phyloP scores from a whole-genome alignment of 2,797 vertebrate genomes.

The Betta splendens region DNA sequence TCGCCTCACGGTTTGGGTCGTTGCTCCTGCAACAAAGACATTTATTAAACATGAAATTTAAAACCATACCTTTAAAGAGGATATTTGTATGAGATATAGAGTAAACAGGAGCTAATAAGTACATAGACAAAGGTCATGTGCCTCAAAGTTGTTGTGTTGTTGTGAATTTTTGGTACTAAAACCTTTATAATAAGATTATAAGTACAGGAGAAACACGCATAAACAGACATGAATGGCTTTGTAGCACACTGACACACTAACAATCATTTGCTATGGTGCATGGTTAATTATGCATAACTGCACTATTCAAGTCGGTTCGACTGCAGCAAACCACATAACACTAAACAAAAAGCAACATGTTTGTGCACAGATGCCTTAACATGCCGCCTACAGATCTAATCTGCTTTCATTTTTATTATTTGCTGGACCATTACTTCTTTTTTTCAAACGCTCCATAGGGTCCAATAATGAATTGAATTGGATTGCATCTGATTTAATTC shows the following conservation, averaged over 20 bases:
- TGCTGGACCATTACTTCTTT: slow-evolving; percentile 20
- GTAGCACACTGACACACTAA: too few species aligned
- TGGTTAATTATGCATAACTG: neutral
- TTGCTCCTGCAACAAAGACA: slow-evolving; percentile 8
- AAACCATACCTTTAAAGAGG: neutral
- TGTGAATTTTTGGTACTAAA: too few species aligned
- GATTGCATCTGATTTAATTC: slow-evolving; percentile 65
- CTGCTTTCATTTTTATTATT: too few species aligned
- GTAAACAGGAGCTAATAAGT: neutral
- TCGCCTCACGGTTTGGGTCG: neutral
- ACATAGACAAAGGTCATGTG: neutral
- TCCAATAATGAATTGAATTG: slow-evolving; percentile 53
- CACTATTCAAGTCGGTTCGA: neutral
- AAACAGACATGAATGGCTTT: too few species aligned
- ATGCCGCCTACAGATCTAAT: neutral
- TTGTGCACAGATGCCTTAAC: neutral
- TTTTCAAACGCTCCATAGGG: slow-evolving; percentile 34
- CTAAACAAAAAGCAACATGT: neutral
- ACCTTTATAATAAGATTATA: too few species aligned
- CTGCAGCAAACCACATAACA: neutral
- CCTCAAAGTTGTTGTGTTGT: too few species aligned
- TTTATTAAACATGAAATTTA: neutral
- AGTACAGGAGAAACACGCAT: too few species aligned
- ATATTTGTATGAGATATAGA: neutral
- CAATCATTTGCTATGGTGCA: too few species aligned